Conservation (phyloP, 1,140 invertebrate species). For the Macrobrachium nipponense region DNA sequence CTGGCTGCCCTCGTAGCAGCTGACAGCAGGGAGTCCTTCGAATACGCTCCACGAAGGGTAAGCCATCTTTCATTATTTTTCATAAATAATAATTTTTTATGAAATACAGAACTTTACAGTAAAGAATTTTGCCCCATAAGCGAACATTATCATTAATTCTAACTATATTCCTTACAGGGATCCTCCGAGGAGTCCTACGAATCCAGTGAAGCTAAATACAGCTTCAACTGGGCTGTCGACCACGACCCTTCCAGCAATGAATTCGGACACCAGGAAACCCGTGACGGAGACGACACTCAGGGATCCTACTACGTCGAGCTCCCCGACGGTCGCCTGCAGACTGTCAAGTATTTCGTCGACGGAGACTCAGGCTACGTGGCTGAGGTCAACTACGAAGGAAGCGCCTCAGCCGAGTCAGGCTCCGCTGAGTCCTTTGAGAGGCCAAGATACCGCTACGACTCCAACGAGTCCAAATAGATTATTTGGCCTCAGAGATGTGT, state of each 20-base stretch:
- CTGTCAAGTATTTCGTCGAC: conserved; percentile 5
- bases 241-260: conserved; percentile 9
- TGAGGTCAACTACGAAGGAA: background rate
- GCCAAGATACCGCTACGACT: conserved; percentile 1
- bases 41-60: too few species aligned
- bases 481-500: background rate
- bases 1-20: too few species aligned
- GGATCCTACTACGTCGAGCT: conserved; percentile 11
- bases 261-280: conserved; percentile 14
- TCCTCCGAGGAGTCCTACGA: conserved; percentile 7
- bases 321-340: conserved; percentile 9
- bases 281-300: conserved; percentile 7
- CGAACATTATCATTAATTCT: too few species aligned
- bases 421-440: conserved; percentile 1
- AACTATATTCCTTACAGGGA: background rate
- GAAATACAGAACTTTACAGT: too few species aligned
- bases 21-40: too few species aligned
- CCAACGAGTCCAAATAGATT: conserved; percentile 13
- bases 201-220: background rate
- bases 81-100: too few species aligned
- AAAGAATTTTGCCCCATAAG: too few species aligned
- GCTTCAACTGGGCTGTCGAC: conserved; percentile 8
- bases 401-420: background rate
- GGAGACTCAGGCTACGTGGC: conserved; percentile 15
- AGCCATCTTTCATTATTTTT: too few species aligned